Base-by-base conservation (phyloP, 2,888 invertebrate species). In the Xylophagus ater region DNA sequence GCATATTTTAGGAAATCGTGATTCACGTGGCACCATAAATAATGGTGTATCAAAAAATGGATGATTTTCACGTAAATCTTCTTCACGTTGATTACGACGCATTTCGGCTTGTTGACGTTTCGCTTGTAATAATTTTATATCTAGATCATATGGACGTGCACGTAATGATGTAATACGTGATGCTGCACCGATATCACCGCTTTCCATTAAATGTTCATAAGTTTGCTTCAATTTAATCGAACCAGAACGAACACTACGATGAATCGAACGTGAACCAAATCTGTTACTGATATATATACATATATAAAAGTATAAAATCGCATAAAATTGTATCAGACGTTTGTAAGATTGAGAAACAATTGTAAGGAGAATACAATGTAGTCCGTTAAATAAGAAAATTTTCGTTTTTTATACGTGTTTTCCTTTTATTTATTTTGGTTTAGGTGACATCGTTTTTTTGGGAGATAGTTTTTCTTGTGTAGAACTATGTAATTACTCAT, bases 41-140 rank as follows among this genome's bases (percentile, higher is more conserved):
- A 99, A 69, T 0, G 98, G 98, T 0, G 97, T 96, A 60, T 99
- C 98, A 62, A 99, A 99, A 56, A 93, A 81, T 0, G 98, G 98
- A 66, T 98, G 98, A 63, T 99, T 98, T 65, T 98, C 98, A 31
- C 98, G 71, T 42, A 98, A 69, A 65, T 99, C 98, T 62, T 97
- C 97, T 64, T 99, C 97, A 3, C 94, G 76, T 65, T 96, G 96
- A 63, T 92, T 96, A 52, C 93, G 77, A 57, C 94, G 74, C 83
- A 98, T 93, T 68, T 99, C 98, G 0, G 98, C 98, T 59, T 97
- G 97, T 56, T 97, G 96, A 33, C 94, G 70, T 62, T 97, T 98
- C 33, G 97, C 96, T 60, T 87, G 97, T 48, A 98, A 70, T 50
- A 97, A 71, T 53, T 96, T 90, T 34, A 97, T 94, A 59, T 97